Evolutionary conservation across 2,888 invertebrate genomes (phyloP), one percentile per base, ranked within the genome.

Genomic region (Taenaris catops): DNA sequence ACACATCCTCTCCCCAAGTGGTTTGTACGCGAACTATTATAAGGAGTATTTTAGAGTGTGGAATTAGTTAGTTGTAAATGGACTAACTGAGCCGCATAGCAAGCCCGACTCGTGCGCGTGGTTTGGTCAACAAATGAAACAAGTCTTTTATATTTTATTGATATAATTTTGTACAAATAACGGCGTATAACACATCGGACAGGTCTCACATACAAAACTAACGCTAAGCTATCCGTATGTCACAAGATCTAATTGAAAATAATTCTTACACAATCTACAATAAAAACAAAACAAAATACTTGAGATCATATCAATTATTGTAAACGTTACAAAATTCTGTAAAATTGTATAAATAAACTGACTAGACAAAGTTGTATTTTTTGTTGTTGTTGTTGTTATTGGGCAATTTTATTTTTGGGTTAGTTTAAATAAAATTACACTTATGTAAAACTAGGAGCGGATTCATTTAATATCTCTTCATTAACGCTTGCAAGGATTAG

Each of bases 151-250:
- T 67, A 69, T 76, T 83, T 84, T 81, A 86, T 79, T 84, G 84
- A 83, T 81, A 84, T 84, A 84, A 80, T 86, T 87, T 87, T 87
- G 84, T 87, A 87, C 87, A 87, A 87, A 87, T 87, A 87, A 87
- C 84, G 86, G 87, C 81, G 62, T 87, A 87, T 87, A 70, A 66
- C 87, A 87, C 87, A 87, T 75, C 74, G 87, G 87, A 84, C 79
- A 83, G 81, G 81, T 86, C 63, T 83, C 87, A 87, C 87, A 87
- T 87, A 87, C 79, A 87, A 87, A 87, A 87, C 87, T 87, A 87
- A 75, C 49, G 56, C 87, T 87, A 80, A 83, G 81, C 86, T 81
- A 81, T 64, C 58, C 59, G 58, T 71, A 70, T 72, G 65, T 71
- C 46, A 78, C 78, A 75, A 63, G 58, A 58, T 63, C 75, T 76